A percentile compares a stretch with the other conserved stretches of the same genome.
Conservation (phyloP, 2,888 invertebrate genomes). For the Graphium colonna region DNA sequence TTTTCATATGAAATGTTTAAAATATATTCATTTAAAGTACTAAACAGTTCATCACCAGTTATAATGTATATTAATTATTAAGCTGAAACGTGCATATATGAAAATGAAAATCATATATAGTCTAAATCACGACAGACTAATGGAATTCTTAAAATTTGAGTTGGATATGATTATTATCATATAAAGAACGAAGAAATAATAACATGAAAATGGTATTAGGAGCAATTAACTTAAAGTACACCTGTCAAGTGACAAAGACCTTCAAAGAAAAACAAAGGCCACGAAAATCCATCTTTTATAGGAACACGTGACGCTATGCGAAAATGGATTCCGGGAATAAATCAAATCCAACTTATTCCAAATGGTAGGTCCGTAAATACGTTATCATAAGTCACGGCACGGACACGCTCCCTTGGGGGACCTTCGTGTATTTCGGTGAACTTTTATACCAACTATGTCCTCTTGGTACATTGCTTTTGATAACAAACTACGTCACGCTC, state of each 20-base stretch:
- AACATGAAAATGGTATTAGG: too few relatives aligned
- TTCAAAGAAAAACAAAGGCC: background rate
- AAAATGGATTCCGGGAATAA: slow-evolving; percentile 4
- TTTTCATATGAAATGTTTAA: too few relatives aligned
- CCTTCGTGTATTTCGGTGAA: slow-evolving; percentile 7
- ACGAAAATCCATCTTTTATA: background rate
- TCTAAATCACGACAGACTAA: too few relatives aligned
- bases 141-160: too few relatives aligned
- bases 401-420: background rate
- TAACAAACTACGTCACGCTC: background rate
- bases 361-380: slow-evolving; percentile 7
- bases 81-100: too few relatives aligned
- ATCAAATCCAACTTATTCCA: slow-evolving; percentile 5
- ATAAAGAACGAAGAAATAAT: too few relatives aligned
- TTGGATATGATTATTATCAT: too few relatives aligned
- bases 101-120: too few relatives aligned
- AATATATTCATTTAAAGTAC: too few relatives aligned
- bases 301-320: background rate
- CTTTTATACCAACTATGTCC: background rate
- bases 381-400: slow-evolving; percentile 18
- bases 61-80: too few relatives aligned
- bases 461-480: background rate
- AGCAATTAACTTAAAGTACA: too few relatives aligned
- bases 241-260: background rate
- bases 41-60: too few relatives aligned